These are phyloP conservation scores for Limosa lapponica DNA, from an alignment of 2,797 vertebrate genomes.

Conservation along the genomic window DNA sequence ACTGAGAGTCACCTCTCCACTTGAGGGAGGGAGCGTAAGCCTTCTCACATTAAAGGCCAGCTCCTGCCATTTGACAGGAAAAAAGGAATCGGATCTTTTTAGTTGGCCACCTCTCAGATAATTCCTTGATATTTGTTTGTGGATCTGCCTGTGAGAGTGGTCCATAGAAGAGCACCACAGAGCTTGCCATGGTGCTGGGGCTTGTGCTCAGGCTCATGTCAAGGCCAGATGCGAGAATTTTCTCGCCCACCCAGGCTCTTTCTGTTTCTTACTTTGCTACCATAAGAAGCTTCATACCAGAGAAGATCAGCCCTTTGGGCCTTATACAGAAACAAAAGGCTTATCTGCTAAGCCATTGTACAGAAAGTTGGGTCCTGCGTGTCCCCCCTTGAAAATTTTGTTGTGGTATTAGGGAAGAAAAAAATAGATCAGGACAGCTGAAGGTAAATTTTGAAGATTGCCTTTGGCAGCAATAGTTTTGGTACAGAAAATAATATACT, in stretches of 20 bases:
- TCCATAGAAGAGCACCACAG: background rate
- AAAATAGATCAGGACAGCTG: background rate
- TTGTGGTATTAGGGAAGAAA: background rate
- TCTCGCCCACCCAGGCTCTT: background rate
- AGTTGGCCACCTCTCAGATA: background rate
- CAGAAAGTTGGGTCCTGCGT: background rate
- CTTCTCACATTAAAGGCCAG: background rate
- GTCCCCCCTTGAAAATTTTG: background rate
- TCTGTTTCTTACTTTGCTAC: background rate
- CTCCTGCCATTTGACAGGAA: background rate
- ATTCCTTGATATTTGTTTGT: conserved; percentile 28
- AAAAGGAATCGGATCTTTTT: background rate
- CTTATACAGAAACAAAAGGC: background rate
- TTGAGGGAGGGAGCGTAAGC: background rate
- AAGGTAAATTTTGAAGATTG: background rate
- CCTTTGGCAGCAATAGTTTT: background rate
- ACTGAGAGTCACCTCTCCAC: background rate
- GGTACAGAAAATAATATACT: background rate
- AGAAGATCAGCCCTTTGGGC: background rate
- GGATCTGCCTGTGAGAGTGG: background rate
- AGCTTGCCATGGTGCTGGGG: accelerated
- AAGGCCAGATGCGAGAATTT: background rate
- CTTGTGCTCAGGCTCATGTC: background rate
- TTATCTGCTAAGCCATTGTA: background rate
- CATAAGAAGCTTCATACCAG: background rate